A percentile compares a stretch with the other conserved stretches of the same genome.
phyloP scores from a whole-genome alignment of 2,797 vertebrate genomes.

The Peromyscus aztecus region DNA sequence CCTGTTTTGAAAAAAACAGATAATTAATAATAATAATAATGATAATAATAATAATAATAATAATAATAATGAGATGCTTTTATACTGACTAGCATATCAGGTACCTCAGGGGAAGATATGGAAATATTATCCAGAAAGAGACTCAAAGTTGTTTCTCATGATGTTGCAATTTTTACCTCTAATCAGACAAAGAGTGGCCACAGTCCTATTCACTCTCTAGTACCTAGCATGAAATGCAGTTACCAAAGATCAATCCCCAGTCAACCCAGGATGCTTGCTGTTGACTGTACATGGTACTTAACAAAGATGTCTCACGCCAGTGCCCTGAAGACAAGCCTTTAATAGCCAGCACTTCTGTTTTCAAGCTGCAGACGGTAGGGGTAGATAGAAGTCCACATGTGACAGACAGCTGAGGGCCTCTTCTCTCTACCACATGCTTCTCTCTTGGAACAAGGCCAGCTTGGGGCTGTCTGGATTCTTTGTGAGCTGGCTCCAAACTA shows the following conservation, averaged over 20 bases:
- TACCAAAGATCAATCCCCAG: not conserved
- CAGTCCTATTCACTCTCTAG: not conserved
- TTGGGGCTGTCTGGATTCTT: slow-evolving; percentile 33
- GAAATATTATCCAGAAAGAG: slow-evolving; percentile 5
- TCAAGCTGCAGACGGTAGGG: slow-evolving; percentile 71
- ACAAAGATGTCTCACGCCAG: slow-evolving; percentile 9
- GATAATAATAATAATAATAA: not conserved
- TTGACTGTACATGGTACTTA: not conserved
- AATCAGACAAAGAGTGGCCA: not conserved
- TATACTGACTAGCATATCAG: not conserved
- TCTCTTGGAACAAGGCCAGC: slow-evolving; percentile 61
- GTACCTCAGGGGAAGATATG: not conserved
- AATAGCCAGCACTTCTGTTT: slow-evolving; percentile 38
- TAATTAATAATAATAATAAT: not conserved
- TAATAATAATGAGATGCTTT: not conserved
- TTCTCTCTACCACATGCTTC: slow-evolving; percentile 9
- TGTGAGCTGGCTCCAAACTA: not conserved
- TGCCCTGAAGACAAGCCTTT: slow-evolving; percentile 31
- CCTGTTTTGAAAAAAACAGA: not conserved
- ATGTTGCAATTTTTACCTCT: not conserved
- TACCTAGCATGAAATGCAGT: not conserved
- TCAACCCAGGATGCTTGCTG: not conserved
- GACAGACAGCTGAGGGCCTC: slow-evolving; percentile 67
- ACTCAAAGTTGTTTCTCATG: not conserved
- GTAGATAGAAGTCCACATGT: slow-evolving; percentile 73